Base-by-base conservation (phyloP, 2,113 vertebrate species). In the Trogon melanurus region DNA sequence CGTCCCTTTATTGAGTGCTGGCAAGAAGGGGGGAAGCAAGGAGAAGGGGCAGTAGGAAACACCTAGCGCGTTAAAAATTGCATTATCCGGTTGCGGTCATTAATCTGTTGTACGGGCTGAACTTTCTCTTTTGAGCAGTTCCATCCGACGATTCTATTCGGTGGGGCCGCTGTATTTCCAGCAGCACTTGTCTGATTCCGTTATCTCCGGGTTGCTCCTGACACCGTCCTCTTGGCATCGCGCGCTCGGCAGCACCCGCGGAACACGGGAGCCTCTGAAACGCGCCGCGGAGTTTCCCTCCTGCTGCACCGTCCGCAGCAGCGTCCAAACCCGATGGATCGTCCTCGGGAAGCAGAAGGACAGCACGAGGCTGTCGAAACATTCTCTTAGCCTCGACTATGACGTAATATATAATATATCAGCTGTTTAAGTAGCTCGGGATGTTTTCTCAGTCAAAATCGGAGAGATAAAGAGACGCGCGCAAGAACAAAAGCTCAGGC, bases 271-370 rank as follows among this genome's bases (percentile, higher is more conserved):
- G 51, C 47, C 54, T 16, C 60, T 18, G 1, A 10, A 8, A 21
- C 4, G 41, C 41, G 41, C 41, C 41, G 41, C 41, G 13, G 41
- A 41, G 41, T 41, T 41, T 41, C 41, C 11, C 41, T 41, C 13
- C 41, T 41, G 41, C 41, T 41, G 41, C 41, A 41, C 41, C 41
- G 41, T 41, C 41, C 41, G 41, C 36, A 36, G 36, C 36, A 36
- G 36, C 3, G 1, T 16, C 71, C 84, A n/a, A 9, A 44, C 17
- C 58, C 12, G 3, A 9, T 1, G 34, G 9, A 1, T 1, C 73
- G 51, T 58, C 69, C 73, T 56, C 69, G 69, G 67, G n/a, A 38
- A 53, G 38, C 2, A 5, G 4, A 47, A 13, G 3, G 56, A 18
- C 29, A 62, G 22, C 61, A 60, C 29, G 13, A 20, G 69, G 41